Evolutionary conservation across 2,113 vertebrate species (phyloP), one percentile per base, ranked within the genome.

Genomic region (Propithecus coquereli): DNA sequence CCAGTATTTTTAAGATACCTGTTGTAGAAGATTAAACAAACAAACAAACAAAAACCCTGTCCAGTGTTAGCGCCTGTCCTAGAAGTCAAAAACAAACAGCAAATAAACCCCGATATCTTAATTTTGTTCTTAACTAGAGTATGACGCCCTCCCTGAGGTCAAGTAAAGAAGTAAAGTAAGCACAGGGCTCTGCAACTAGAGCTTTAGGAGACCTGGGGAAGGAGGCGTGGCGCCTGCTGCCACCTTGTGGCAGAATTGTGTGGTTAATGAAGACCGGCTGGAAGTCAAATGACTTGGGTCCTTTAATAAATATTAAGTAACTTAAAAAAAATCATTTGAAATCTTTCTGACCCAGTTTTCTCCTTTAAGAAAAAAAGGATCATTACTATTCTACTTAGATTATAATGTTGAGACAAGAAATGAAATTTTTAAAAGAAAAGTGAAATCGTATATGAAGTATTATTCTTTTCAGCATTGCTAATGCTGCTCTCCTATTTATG

Each of bases 211-310:
- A 90, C 50, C 34, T 40, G 3, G 4, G 45, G n/a, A n/a, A 66
- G 30, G 73, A 73, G 63, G 30, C 10, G 1, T 25, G 23, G 47
- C 3, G 5, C 30, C 47, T 95, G 68, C 86, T 97, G 95, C 96
- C 97, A 97, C 63, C 97, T 89, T 13, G 91, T 96, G 97, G 93
- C 73, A 59, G 30, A 91, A 93, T 23, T 63, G 9, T 89, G 52
- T 52, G 80, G 32, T 34, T 87, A 91, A 68, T 4, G 30, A 90
- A 85, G 65, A 70, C 7, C 3, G 27, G 16, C 4, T 63, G 2
- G 25, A 65, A 80, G 34, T 34, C 37, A 23, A 25, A 63, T 11
- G 8, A 61, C 2, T 50, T 68, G 20, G 32, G 34, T 68, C 34
- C n/a, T 90, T 80, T 17, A 70, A 88, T 23, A 84, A 73, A 57